These are phyloP conservation scores for Misgurnus anguillicaudatus DNA, from an alignment of 2,113 vertebrate genomes.

Conservation along the genomic window DNA sequence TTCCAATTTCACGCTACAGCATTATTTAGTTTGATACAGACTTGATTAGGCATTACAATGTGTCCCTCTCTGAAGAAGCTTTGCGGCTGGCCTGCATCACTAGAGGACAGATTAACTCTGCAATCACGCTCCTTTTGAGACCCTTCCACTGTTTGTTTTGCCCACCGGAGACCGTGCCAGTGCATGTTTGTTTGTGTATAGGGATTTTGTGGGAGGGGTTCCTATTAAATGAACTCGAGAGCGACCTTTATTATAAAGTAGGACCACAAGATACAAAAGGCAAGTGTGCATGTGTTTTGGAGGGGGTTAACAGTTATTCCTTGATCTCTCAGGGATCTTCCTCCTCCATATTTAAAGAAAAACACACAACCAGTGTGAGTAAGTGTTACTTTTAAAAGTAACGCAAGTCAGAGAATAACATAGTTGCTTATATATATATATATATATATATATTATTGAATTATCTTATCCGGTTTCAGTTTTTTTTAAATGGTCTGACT, in stretches of 20 bases:
- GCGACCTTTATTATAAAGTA: conserved; percentile 21
- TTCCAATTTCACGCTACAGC: conserved; percentile 74
- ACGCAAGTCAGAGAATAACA: too few relatives aligned
- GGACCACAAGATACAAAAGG: neutral
- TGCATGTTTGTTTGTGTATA: conserved; percentile 52
- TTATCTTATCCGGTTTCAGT: too few relatives aligned
- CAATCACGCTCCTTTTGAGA: conserved; percentile 69
- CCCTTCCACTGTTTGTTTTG: conserved; percentile 36
- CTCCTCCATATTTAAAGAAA: neutral
- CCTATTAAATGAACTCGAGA: conserved; percentile 47
- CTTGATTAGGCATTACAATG: conserved; percentile 74
- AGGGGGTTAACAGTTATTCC: neutral
- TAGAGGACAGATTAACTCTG: conserved; percentile 75
- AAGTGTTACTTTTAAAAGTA: too few relatives aligned
- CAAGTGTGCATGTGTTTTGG: conserved; percentile 14
- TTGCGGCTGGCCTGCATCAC: conserved; percentile 63
- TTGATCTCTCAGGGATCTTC: conserved; percentile 12
- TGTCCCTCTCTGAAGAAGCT: conserved; percentile 56
- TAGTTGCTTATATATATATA: too few relatives aligned
- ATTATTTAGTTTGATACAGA: conserved; percentile 79
- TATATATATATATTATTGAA: too few relatives aligned
- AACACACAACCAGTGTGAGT: too few relatives aligned
- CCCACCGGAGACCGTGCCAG: conserved; percentile 46
- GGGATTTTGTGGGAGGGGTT: conserved; percentile 40
- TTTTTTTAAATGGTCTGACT: too few relatives aligned